Evolutionary conservation across 2,797 vertebrate genomes (phyloP), one percentile per base, ranked within the genome.

Genomic region (Zenarchopterus dispar): DNA sequence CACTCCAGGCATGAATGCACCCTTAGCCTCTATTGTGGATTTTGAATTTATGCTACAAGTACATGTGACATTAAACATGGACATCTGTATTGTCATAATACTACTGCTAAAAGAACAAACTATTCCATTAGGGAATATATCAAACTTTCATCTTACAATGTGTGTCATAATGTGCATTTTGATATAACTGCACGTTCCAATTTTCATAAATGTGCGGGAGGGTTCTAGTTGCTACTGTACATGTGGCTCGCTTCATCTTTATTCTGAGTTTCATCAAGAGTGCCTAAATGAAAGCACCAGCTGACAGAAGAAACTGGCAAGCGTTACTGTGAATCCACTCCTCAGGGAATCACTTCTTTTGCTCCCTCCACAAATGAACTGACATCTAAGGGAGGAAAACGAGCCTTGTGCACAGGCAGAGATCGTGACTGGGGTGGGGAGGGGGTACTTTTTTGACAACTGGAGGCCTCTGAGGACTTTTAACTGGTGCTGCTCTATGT

Each of bases 251-350:
- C 61, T 76, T 84, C 66, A 73, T 82, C 67, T 84, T 71, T 77
- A 80, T 84, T 77, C 76, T 70, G 62, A 86, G 77, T 81, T 75
- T 71, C 71, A 88, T 91, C 80, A 83, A 79, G 67, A 77, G 73
- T 22, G 71, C 56, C 75, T 80, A 75, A 86, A 86, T 86, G 79
- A 88, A 91, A 88, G 90, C 84, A 74, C 75, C 84, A 83, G 79
- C 81, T 88, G 85, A 87, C 86, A 83, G 86, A 73, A 73, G 69
- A 70, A 88, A 81, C 89, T 90, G 90, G 87, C 91, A 88, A 83
- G 73, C 87, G 53, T 82, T 84, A 77, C 86, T 84, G 84, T 82
- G 85, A 85, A 84, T 77, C 73, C 60, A 73, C 84, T 90, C 90
- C 86, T 79, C 55, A 31, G 91, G 87, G 91, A 85, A 85, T 73